Percentiles rank a stretch among this genome's conserved stretches.
phyloP scores from a whole-genome alignment of 2,797 vertebrate genomes.

The Telmatherina bonti region DNA sequence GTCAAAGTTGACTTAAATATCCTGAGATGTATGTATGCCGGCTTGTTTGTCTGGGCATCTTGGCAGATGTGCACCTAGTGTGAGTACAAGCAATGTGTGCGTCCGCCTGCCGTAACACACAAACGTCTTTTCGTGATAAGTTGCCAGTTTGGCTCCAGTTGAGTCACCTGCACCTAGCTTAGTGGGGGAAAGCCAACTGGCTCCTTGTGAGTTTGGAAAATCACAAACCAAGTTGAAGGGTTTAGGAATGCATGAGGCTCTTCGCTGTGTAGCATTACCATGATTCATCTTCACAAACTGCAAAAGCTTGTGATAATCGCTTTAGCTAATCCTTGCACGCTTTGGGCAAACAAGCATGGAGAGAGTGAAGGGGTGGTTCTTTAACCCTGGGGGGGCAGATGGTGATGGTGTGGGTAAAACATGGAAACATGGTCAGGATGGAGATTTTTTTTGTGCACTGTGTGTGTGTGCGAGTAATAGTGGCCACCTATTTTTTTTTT shows the following conservation, averaged over 20 bases:
- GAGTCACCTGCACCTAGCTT: constrained; percentile 74
- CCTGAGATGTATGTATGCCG: background rate
- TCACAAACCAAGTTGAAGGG: constrained; percentile 70
- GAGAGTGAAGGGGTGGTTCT: constrained; percentile 71
- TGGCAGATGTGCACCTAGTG: background rate
- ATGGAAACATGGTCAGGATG: constrained; percentile 55
- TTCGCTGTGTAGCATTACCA: constrained; percentile 76
- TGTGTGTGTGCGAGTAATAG: constrained; percentile 17
- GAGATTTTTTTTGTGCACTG: constrained; percentile 2
- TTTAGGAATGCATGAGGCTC: constrained; percentile 75
- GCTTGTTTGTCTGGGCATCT: background rate
- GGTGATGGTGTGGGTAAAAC: constrained; percentile 47
- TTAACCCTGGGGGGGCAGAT: constrained; percentile 50
- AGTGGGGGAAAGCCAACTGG: constrained; percentile 71
- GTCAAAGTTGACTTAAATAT: constrained; percentile 10
- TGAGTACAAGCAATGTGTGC: background rate
- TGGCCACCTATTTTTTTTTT: background rate
- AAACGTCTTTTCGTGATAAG: constrained; percentile 26
- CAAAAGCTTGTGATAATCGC: constrained; percentile 85
- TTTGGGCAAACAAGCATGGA: constrained; percentile 74
- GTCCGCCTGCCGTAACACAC: background rate
- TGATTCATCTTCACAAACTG: constrained; percentile 83
- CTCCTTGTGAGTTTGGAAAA: constrained; percentile 63
- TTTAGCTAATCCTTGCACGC: constrained; percentile 83
- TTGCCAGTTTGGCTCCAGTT: constrained; percentile 73